Conservation (phyloP, 2,113 vertebrate species). For the Rhabdornis inornatus region DNA sequence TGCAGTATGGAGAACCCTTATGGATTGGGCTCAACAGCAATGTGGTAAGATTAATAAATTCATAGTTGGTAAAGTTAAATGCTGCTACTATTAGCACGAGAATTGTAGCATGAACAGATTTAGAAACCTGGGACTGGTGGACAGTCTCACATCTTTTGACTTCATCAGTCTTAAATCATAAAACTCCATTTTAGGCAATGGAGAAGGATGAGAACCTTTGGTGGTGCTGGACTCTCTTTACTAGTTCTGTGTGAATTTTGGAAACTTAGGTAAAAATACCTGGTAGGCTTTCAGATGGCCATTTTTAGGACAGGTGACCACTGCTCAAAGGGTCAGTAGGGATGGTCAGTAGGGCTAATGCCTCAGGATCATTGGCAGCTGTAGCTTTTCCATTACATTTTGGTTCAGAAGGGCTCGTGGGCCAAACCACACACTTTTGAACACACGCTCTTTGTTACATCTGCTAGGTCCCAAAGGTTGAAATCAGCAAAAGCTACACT, state of each 20-base stretch:
- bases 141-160: not conserved
- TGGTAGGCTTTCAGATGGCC: not conserved
- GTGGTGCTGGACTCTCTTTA: not conserved
- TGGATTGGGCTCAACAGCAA: slow-evolving; percentile 92
- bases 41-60: slow-evolving; percentile 74
- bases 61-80: not conserved
- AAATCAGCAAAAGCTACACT: not conserved
- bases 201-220: not conserved
- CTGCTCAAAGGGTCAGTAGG: not conserved
- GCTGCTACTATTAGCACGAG: not conserved
- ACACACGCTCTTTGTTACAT: not conserved
- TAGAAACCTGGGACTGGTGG: not conserved
- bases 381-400: not conserved
- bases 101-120: not conserved
- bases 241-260: not conserved
- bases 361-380: not conserved
- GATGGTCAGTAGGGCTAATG: not conserved
- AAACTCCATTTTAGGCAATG: not conserved
- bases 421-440: not conserved
- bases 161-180: not conserved
- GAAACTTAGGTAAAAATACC: not conserved
- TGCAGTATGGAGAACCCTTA: slow-evolving; percentile 69
- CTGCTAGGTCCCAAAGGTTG: not conserved
- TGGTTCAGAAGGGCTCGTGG: not conserved
- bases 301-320: not conserved